Base-by-base conservation (phyloP, 2,888 invertebrate genomes). In the Papilio gigon region DNA sequence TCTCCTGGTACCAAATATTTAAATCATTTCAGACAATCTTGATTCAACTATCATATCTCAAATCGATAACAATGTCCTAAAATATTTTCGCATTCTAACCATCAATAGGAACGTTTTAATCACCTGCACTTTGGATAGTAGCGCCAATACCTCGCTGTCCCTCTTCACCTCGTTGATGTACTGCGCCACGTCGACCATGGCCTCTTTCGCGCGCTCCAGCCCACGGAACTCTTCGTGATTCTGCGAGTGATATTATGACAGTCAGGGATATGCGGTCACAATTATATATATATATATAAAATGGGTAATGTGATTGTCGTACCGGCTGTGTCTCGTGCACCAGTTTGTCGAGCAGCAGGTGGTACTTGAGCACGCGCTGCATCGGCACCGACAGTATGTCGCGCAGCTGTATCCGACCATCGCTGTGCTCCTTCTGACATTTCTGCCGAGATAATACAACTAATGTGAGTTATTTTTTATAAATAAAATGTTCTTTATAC, bases 121-220 rank as follows among this genome's bases (percentile, higher is more conserved):
- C 76, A 95, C 94, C 93, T 98, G 97, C 65, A 99, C 96, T 90
- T 98, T 97, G 74, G 95, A 94, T 76, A 99, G 97, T 71, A 98
- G 94, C 73, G 96, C 95, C 68, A 98, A 92, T 74, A 97, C 97
- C 85, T 99, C 99, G 67, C 97, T 97, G 88, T 99, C 99, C 65
- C 99, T 93, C 79, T 98, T 99, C 64, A 98, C 98, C 92, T 99
- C 99, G 86, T 99, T 99, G 71, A 99, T 98, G 86, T 98, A 99
- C 80, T 98, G 96, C 4, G 98, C 98, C 40, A 99, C 96, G 87
- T 99, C 99, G 72, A 97, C 95, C 98, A 99, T 99, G 58, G 97
- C 97, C 84, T 98, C 98, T 77, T 98, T 95, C 35, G 99, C 98
- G 72, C 96, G 93, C 79, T 96, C 95, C 76, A 99, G 85, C 17